Evolutionary conservation across 2,797 vertebrate species (phyloP), one percentile per base, ranked within the genome.

Genomic region (Mus spretus): DNA sequence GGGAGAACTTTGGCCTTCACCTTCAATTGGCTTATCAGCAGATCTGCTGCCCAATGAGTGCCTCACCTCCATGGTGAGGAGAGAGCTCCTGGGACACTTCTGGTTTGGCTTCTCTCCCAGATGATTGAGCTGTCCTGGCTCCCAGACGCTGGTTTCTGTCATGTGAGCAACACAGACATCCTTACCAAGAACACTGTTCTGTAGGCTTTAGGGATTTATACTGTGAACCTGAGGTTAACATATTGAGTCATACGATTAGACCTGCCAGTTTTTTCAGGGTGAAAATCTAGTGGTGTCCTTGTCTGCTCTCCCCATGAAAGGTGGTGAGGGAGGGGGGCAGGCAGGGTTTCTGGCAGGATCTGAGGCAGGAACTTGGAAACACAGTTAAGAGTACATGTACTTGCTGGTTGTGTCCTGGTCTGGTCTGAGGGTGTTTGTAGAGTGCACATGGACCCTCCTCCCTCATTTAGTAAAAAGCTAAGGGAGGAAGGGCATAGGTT

Each of bases 91-190:
- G 6, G 70, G 92, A 97, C 92, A 97, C 91, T 97, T 91, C 88
- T 57, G 95, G 91, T 91, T 96, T 97, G 97, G 97, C 96, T 87
- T 20, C 91, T 90, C 79, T 97, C 95, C 96, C 94, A 81, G 91
- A 95, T 95, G 94, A 97, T 97, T n/a, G 31, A 97, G 97, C 90
- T 96, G 96, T 96, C 95, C 87, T 97, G 96, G 89, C 95, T 94
- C 97, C 83, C 92, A 96, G 67, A 97, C 93, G n/a, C 90, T 90
- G 94, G 92, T 97, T 97, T 98, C 97, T 98, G 95, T 97, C 96
- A 97, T 6, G 10, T 97, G 97, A 96, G 10, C 61, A 96, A 28
- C 87, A 88, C 94, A 94, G 79, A 91, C 84, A 97, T 96, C 92
- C 80, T 95, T 47, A 90, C 91, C 84, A 1, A 94, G 80, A 93